Conservation (phyloP, 2,113 vertebrate genomes). For the Mesocricetus auratus region DNA sequence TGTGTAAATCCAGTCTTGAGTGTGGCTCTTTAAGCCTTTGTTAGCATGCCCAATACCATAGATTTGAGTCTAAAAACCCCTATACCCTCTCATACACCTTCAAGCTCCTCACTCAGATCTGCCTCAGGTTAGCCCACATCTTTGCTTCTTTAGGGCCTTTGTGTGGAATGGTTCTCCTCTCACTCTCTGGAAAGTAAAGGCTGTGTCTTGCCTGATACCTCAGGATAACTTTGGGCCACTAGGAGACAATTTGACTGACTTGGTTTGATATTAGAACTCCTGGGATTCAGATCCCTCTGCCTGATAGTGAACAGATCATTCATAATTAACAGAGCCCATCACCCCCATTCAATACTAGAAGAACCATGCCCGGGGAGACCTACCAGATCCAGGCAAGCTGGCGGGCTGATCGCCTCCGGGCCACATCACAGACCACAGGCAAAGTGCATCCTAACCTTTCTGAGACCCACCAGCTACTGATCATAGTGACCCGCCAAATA, state of each 20-base stretch:
- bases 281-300: neutral
- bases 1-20: neutral
- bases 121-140: neutral
- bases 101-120: neutral
- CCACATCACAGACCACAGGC: neutral
- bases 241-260: neutral
- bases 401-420: neutral
- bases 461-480: neutral
- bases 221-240: neutral
- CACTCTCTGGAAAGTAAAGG: neutral
- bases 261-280: constrained; percentile 12
- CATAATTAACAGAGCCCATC: neutral
- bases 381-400: neutral
- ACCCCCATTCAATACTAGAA: neutral
- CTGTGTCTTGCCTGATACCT: neutral
- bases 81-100: neutral
- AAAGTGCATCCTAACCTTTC: neutral
- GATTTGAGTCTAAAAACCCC: neutral
- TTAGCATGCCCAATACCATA: neutral
- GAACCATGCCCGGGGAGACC: neutral
- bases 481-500: no score
- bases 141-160: neutral
- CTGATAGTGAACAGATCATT: neutral
- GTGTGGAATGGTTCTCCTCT: neutral
- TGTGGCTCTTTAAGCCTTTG: neutral